These are phyloP conservation scores for Poeciliopsis turneri DNA, from an alignment of 2,797 vertebrate species.

Conservation along the genomic window DNA sequence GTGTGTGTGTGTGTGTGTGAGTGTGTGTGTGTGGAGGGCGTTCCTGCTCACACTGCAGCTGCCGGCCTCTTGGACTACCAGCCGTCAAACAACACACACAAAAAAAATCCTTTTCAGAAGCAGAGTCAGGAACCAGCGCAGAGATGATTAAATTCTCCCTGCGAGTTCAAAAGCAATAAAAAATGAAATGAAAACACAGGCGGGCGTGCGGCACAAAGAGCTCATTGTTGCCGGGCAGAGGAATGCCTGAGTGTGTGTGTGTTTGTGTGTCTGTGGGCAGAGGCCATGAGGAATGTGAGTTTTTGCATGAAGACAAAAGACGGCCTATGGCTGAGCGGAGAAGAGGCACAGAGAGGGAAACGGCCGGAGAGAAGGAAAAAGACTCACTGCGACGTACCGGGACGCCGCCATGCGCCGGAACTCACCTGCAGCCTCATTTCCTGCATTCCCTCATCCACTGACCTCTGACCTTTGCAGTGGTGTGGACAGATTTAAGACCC, in stretches of 20 bases:
- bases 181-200: slow-evolving; percentile 77
- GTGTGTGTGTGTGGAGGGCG: slow-evolving; percentile 13
- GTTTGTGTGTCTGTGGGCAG: slow-evolving; percentile 63
- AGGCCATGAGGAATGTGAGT: slow-evolving; percentile 75
- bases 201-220: slow-evolving; percentile 68
- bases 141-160: slow-evolving; percentile 71
- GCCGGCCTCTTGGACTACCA: slow-evolving; percentile 47
- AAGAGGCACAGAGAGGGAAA: slow-evolving; percentile 52
- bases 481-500: slow-evolving; percentile 63
- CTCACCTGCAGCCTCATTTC: slow-evolving; percentile 47
- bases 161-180: slow-evolving; percentile 76
- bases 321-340: slow-evolving; percentile 63
- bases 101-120: slow-evolving; percentile 57
- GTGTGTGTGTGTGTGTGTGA: too few species aligned
- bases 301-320: slow-evolving; percentile 78
- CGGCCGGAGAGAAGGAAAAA: neutral
- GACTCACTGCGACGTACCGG: neutral
- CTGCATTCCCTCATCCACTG: slow-evolving; percentile 48
- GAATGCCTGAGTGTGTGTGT: slow-evolving; percentile 69
- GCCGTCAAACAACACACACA: slow-evolving; percentile 24
- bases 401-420: neutral
- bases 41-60: slow-evolving; percentile 46
- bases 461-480: slow-evolving; percentile 52
- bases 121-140: slow-evolving; percentile 52
- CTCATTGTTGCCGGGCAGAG: slow-evolving; percentile 73